Conservation (phyloP, 2,113 vertebrate species). For the Phoenicopterus ruber region DNA sequence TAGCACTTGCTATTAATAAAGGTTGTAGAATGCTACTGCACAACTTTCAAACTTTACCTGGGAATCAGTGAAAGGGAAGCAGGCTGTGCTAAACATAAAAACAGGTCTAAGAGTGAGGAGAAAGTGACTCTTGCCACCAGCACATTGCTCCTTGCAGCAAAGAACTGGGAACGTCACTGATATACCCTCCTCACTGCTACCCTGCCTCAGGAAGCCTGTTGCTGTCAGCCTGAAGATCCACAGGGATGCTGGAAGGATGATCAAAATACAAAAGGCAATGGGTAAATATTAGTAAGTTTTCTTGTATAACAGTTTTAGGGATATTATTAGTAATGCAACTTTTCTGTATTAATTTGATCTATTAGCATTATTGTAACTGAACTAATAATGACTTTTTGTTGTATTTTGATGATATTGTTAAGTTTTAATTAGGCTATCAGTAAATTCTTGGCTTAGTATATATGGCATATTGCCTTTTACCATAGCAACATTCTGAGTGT, state of each 20-base stretch:
- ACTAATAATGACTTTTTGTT: background rate
- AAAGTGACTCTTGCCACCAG: background rate
- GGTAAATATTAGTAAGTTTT: background rate
- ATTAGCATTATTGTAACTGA: background rate
- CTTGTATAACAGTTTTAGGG: background rate
- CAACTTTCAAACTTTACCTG: background rate
- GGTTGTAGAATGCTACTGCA: background rate
- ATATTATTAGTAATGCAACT: background rate
- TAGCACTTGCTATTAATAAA: background rate
- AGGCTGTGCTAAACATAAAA: background rate
- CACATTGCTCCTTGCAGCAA: background rate
- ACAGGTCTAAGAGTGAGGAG: background rate
- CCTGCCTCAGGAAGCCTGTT: background rate
- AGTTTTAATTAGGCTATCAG: background rate
- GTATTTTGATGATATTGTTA: background rate
- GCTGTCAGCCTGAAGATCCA: background rate
- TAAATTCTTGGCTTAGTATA: background rate
- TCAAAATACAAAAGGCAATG: background rate
- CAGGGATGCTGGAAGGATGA: background rate
- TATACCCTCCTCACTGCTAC: background rate
- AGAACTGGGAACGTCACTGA: background rate
- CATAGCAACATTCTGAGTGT: background rate
- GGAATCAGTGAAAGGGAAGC: background rate
- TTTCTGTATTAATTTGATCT: background rate
- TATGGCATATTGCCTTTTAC: background rate